phyloP scores from a whole-genome alignment of 2,888 invertebrate species.

The Leuctra nigra region DNA sequence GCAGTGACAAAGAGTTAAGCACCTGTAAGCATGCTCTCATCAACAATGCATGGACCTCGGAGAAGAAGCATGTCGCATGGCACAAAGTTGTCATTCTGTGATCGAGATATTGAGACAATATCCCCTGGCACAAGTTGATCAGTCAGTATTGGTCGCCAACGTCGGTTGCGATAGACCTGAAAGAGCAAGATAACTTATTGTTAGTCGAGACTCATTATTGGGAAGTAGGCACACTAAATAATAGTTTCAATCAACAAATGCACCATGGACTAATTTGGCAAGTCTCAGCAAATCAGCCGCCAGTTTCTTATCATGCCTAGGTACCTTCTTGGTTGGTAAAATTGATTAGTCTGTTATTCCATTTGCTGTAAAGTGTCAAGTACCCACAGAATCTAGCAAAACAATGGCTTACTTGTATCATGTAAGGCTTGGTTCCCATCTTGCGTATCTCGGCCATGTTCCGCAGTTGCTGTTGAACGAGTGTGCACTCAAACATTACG shows the following conservation, averaged over 20 bases:
- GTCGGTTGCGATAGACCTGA: constrained; percentile 80
- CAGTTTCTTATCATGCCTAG: no score
- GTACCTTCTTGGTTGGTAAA: no score
- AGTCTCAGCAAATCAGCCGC: no score
- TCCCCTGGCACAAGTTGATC: constrained; percentile 94
- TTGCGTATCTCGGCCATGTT: constrained; percentile 99
- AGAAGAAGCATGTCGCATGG: constrained; percentile 94
- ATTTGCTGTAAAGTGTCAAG: no score
- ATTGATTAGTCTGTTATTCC: no score
- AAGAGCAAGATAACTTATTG: constrained; percentile 5
- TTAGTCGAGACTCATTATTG: no score
- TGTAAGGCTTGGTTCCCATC: constrained; percentile 98
- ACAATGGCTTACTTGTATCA: constrained; percentile 63
- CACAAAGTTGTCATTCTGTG: constrained; percentile 82
- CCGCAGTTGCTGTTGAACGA: constrained; percentile 94
- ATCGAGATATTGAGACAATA: constrained; percentile 87
- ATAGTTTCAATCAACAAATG: no score
- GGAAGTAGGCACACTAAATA: no score
- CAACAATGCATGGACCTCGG: constrained; percentile 94
- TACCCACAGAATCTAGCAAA: no score
- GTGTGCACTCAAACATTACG: constrained; percentile 92
- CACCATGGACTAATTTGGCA: no score
- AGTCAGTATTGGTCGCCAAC: constrained; percentile 81
- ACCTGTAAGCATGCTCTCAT: constrained; percentile 98
- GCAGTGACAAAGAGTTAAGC: no score